Conservation (phyloP, 2,797 vertebrate species). For the Melanogrammus aeglefinus region DNA sequence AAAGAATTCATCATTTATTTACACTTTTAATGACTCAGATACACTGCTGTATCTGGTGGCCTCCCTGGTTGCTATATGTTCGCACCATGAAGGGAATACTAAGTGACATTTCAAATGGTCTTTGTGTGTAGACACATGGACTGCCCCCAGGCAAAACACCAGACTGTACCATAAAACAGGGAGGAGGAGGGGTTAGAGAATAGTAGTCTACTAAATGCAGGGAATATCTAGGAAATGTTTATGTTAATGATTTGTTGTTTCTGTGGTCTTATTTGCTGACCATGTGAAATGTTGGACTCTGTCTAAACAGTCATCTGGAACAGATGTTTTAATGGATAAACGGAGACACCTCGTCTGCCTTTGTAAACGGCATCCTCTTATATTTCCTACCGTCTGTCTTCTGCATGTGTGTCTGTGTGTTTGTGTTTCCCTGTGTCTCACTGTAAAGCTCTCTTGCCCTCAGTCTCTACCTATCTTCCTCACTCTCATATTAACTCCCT, state of each 20-base stretch:
- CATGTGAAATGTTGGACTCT: background rate
- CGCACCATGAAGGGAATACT: conserved; percentile 5
- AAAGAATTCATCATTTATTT: background rate
- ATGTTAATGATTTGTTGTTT: background rate
- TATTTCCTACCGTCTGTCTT: conserved; percentile 45
- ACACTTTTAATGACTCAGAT: background rate
- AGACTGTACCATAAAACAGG: background rate
- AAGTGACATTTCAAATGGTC: conserved; percentile 31
- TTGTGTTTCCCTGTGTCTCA: conserved; percentile 35
- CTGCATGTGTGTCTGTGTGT: conserved; percentile 32
- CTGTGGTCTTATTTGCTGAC: background rate
- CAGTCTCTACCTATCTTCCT: background rate
- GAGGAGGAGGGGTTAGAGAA: background rate
- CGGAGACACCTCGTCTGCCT: conserved; percentile 22
- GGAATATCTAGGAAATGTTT: background rate
- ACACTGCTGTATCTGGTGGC: background rate
- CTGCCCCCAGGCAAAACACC: background rate
- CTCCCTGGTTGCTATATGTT: background rate
- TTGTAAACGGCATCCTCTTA: conserved; percentile 53
- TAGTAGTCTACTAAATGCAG: background rate
- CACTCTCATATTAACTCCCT: background rate
- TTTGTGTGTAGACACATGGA: background rate
- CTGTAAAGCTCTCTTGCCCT: background rate
- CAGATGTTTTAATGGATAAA: conserved; percentile 8
- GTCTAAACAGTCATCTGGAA: conserved; percentile 2